Evolutionary conservation across 2,888 invertebrate genomes (phyloP), one percentile per base, ranked within the genome.

Genomic region (Drosophila neoperkinsi): DNA sequence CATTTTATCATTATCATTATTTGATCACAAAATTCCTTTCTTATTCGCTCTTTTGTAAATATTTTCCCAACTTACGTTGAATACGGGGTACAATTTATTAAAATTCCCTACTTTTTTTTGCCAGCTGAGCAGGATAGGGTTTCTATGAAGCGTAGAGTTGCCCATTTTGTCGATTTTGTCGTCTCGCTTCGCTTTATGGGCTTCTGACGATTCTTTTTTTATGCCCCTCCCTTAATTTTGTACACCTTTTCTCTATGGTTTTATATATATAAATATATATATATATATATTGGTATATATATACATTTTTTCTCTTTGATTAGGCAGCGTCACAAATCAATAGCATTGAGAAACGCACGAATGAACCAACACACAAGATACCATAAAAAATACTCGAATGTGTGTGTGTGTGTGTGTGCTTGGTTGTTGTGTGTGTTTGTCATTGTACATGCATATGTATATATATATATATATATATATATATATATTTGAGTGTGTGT

Each of bases 271-370:
- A 43, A 1, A 13, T 13, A 18, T 38, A 18, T 38, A 18, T 18
- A 43, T 3, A 21, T 13, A 13, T n/a, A n/a, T 13, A 13, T 10
- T 10, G n/a, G 10, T n/a, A n/a, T 46, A 4, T 51, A 41, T 36
- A 41, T 56, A 34, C 28, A 5, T 43, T 61, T 65, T 33, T 28
- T 55, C 65, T 70, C 57, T 85, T 69, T 82, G 72, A 80, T 77
- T 77, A 72, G 82, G 69, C 78, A 74, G 67, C 87, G 87, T 79
- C 84, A 79, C 86, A 83, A 86, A 86, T 86, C 90, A 86, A 88
- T 88, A 75, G 65, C 77, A 64, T 55, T 74, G 38, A 71, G 77
- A 80, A 83, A 80, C 73, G 67, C 83, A 86, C 87, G 82, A 81
- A 55, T 71, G 80, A 85, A 70, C 68, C 73, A 75, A 58, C 83